Percentiles rank a stretch among this genome's conserved stretches.
phyloP scores from a whole-genome alignment of 2,797 vertebrate genomes.

The Anisognathus igniventris region DNA sequence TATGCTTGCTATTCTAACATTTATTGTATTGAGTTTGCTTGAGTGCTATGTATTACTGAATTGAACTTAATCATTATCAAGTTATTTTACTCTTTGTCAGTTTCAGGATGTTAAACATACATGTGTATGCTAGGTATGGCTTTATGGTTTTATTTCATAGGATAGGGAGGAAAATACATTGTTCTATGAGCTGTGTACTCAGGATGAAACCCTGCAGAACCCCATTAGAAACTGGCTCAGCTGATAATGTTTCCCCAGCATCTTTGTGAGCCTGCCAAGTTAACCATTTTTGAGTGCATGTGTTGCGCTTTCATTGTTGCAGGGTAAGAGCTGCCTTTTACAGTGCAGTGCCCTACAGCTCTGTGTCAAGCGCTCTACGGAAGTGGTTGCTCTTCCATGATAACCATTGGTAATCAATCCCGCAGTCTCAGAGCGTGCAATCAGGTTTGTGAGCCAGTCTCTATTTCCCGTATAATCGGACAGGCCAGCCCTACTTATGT shows the following conservation, averaged over 20 bases:
- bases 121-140: rapidly evolving
- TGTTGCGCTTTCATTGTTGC: background rate
- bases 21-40: background rate
- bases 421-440: background rate
- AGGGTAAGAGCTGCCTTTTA: background rate
- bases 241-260: background rate
- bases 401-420: background rate
- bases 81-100: background rate
- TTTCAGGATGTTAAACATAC: background rate
- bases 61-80: background rate
- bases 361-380: background rate
- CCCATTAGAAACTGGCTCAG: background rate
- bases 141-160: background rate
- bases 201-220: background rate
- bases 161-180: background rate
- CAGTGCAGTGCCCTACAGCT: background rate
- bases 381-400: background rate
- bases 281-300: background rate
- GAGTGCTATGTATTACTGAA: background rate
- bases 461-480: background rate
- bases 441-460: background rate
- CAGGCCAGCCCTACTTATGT: background rate
- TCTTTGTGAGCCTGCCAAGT: background rate
- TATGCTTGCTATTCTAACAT: background rate
- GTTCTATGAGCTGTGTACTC: background rate